These are phyloP conservation scores for Aepyceros melampus DNA, from an alignment of 2,113 vertebrate species.

Conservation along the genomic window DNA sequence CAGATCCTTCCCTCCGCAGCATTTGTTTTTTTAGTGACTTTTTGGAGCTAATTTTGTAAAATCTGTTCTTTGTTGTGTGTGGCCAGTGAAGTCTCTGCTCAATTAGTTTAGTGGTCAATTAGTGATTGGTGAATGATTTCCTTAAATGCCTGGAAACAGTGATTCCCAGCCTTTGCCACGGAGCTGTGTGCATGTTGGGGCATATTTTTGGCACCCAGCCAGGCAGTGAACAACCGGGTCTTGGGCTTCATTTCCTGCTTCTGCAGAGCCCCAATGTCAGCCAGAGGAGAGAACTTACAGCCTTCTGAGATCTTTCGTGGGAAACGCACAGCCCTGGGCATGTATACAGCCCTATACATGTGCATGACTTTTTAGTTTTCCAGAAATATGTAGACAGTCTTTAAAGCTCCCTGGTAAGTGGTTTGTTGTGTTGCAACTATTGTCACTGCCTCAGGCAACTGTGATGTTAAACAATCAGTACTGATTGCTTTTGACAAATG, in stretches of 20 bases:
- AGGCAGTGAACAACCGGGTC: background rate
- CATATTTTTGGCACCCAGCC: background rate
- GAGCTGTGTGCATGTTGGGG: background rate
- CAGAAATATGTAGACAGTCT: background rate
- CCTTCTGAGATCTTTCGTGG: background rate
- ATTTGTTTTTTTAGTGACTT: background rate
- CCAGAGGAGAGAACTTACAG: background rate
- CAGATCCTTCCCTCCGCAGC: background rate
- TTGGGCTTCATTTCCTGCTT: background rate
- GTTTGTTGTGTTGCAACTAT: background rate
- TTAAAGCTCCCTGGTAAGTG: background rate
- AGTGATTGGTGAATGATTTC: background rate
- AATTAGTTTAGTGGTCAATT: background rate
- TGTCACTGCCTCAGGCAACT: background rate
- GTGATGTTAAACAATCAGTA: background rate
- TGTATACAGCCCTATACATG: background rate
- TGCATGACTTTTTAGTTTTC: background rate
- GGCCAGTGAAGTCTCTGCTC: background rate
- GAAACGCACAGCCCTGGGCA: background rate
- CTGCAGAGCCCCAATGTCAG: background rate
- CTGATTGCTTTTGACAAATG: conserved; percentile 15
- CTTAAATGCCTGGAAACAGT: background rate
- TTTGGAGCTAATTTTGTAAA: background rate
- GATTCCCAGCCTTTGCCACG: background rate
- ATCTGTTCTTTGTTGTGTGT: background rate